Base-by-base conservation (phyloP, 2,113 vertebrate genomes). In the Casuarius casuarius region DNA sequence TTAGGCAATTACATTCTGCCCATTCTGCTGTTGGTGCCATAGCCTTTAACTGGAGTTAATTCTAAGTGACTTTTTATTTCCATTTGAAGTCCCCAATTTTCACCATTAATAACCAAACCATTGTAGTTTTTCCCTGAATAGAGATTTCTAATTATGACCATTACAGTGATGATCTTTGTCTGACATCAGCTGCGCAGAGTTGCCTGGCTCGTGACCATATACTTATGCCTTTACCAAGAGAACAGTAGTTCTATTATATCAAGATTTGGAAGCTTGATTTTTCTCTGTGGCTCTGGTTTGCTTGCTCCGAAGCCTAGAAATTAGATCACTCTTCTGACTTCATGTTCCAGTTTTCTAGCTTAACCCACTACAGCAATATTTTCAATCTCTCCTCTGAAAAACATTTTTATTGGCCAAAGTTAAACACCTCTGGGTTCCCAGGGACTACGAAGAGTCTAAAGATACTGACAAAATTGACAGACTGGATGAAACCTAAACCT, bases 271-370 rank as follows among this genome's bases (percentile, higher is more conserved):
- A 95, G 86, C 59, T 42, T 58, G 5, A 13, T 35, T 76, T 5
- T 92, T 79, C 35, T 84, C 93, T 88, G 78, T 88, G 40, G 68
- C 84, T 87, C 70, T 92, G 67, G 25, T 86, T 92, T 86, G 22
- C 54, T 87, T 90, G 52, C 52, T 90, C 66, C 68, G n/a, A 94
- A 94, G 75, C 16, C 38, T 66, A 59, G 82, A 58, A 86, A 84
- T 81, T 56, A 63, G 48, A 68, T 70, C 5, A 70, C 51, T 72
- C 23, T 78, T 84, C 51, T 54, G n/a, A 90, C 48, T 89, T 94
- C 10, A 23, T 19, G n/a, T 92, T 94, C 44, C 29, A 74, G 13
- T 73, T 66, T 66, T 94, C 38, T 75, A 84, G 38, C 25, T 74
- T 90, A 72, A 85, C 42, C 5, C 29, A 68, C 25, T 9, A 15